Evolutionary conservation across 2,888 invertebrate genomes (phyloP), one percentile per base, ranked within the genome.

Genomic region (Orthosia incerta): DNA sequence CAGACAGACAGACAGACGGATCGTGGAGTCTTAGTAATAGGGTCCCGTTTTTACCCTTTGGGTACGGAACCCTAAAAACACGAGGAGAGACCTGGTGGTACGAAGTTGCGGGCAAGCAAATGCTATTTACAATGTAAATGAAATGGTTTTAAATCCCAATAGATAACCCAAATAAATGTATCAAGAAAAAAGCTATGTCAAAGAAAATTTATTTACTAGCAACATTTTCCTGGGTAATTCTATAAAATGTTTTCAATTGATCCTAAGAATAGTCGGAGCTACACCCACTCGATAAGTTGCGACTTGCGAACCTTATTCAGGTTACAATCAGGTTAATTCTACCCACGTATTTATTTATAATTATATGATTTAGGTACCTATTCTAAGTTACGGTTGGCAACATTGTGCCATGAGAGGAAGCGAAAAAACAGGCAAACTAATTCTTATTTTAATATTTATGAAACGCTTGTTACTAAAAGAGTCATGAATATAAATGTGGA

Each of bases 211-310:
- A 46, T 74, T 80, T 64, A 53, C 61, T 23, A n/a, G 15, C 3
- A 15, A 45, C 0, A 68, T 63, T 66, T 46, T 63, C 59, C 23
- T 4, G 7, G 26, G 18, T 31, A 46, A 48, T 45, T 53, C 53
- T 61, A 48, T n/a, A 55, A 63, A 64, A 64, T 62, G 56, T 53
- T 39, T 76, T 60, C 53, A n/a, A 76, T 76, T 74, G 56, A 53
- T 60, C 16, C 57, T 82, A 55, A 56, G 51, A 82, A 78, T 56
- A 78, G 60, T 13, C 26, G 31, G 16, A 31, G 39, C 46, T 55
- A 18, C 45, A 62, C 51, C 55, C 50, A 68, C 82, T 51, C 76
- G 13, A 20, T 46, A 18, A 51, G 55, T 56, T 46, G 31, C 55
- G 63, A 51, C 50, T 56, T 46, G 23, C 55, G 63, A 45, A 53